These are phyloP conservation scores for Actinia equina DNA, from an alignment of 64 coral and sea anemone genomes.

Conservation along the genomic window DNA sequence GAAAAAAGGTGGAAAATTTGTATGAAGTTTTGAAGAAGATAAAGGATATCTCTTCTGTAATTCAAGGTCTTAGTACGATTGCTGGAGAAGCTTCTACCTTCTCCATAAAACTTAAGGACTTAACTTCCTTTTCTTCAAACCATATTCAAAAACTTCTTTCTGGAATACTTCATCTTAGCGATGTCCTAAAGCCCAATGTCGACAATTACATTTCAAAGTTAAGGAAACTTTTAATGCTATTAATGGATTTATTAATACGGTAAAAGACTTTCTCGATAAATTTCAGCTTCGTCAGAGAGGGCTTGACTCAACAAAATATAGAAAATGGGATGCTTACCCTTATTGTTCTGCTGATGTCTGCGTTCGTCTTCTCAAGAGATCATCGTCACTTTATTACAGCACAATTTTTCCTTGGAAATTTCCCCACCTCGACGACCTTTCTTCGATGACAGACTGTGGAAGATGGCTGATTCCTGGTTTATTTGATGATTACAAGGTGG, in stretches of 20 bases:
- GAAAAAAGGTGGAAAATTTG: constrained; percentile 57
- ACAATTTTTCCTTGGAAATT: constrained; percentile 89
- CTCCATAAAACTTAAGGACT: constrained; percentile 40
- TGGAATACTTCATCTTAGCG: constrained; percentile 48
- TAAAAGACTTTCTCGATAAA: constrained; percentile 72
- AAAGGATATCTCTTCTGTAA: constrained; percentile 43
- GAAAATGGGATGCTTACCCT: constrained; percentile 60
- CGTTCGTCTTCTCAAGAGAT: constrained; percentile 62
- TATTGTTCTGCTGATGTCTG: constrained; percentile 89
- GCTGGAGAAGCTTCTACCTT: constrained; percentile 54
- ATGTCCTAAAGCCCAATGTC: constrained; percentile 52
- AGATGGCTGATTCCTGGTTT: constrained; percentile 87
- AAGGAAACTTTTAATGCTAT: constrained; percentile 50
- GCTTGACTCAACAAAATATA: constrained; percentile 54
- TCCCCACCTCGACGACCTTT: constrained; percentile 88
- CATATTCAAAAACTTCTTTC: constrained; percentile 69
- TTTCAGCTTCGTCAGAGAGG: constrained; percentile 85
- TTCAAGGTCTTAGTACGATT: constrained; percentile 64
- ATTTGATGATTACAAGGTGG: constrained; percentile 93
- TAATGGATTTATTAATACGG: constrained; percentile 76
- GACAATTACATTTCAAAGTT: constrained; percentile 60
- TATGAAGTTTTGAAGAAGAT: constrained; percentile 56
- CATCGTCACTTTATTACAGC: constrained; percentile 70
- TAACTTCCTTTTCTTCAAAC: constrained; percentile 47
- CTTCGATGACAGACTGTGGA: constrained; percentile 63